These are phyloP conservation scores for Monomorium pharaonis DNA, from an alignment of 1,140 invertebrate genomes.

Conservation along the genomic window DNA sequence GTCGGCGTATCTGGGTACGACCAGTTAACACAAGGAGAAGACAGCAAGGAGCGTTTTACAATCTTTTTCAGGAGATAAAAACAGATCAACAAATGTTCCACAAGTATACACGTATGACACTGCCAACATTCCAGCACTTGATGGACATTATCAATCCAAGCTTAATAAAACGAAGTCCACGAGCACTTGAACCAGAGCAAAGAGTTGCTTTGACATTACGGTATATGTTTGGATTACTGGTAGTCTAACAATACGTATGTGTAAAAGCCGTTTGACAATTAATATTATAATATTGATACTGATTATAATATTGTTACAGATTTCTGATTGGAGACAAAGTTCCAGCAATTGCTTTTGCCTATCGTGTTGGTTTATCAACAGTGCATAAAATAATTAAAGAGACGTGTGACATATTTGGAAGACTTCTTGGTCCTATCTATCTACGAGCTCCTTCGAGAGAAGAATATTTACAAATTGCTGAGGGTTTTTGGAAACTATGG, in stretches of 20 bases:
- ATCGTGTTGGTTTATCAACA: neutral
- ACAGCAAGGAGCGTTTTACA: slow-evolving; percentile 11
- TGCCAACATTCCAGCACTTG: slow-evolving; percentile 8
- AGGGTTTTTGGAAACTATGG: slow-evolving; percentile 10
- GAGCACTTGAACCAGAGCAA: slow-evolving; percentile 12
- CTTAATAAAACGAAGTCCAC: neutral
- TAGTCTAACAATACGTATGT: neutral
- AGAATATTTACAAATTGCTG: slow-evolving; percentile 6
- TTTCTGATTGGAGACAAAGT: slow-evolving; percentile 7
- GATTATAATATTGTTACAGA: too few relatives aligned
- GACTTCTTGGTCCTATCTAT: neutral
- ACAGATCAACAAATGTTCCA: neutral
- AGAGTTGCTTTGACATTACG: slow-evolving; percentile 8
- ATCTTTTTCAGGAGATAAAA: slow-evolving; percentile 14
- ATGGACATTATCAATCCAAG: slow-evolving; percentile 13
- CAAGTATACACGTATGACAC: slow-evolving; percentile 1
- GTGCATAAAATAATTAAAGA: slow-evolving; percentile 28
- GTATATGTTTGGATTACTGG: neutral
- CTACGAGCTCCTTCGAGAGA: neutral
- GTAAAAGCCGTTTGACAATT: neutral
- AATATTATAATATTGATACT: neutral
- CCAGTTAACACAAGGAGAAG: neutral
- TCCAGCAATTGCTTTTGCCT: slow-evolving; percentile 14
- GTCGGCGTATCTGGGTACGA: neutral
- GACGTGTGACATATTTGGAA: slow-evolving; percentile 1